Evolutionary conservation across 1,140 invertebrate genomes (phyloP).

Genomic region (Rhopalosiphum maidis): DNA sequence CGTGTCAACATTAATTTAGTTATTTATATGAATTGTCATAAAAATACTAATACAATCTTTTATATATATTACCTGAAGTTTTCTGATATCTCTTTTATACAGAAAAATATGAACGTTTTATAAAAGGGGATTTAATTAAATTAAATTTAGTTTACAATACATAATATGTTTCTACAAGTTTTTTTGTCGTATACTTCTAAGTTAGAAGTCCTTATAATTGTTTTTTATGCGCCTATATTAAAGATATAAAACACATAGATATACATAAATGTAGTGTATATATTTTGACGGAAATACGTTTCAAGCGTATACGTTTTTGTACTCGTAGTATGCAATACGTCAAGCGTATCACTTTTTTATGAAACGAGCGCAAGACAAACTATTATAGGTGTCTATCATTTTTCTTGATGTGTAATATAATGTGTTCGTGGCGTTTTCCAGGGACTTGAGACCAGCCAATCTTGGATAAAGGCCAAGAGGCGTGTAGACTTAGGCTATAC

Average conservation of each 20-base stretch:
- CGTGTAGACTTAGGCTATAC: slow-evolving; percentile 76
- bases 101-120: neutral
- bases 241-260: neutral
- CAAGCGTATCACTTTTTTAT: neutral
- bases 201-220: neutral
- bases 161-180: neutral
- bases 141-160: neutral
- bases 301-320: neutral
- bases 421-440: slow-evolving; percentile 75
- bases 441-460: slow-evolving; percentile 81
- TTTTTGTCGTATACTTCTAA: neutral
- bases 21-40: neutral
- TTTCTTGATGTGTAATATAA: slow-evolving; percentile 94
- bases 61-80: too few species aligned
- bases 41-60: neutral
- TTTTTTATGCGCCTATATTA: neutral
- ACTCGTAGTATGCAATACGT: neutral
- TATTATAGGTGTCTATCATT: slow-evolving; percentile 93
- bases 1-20: neutral
- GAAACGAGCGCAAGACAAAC: slow-evolving; percentile 75
- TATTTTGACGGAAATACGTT: neutral
- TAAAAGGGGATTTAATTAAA: neutral
- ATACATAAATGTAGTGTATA: neutral
- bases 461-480: slow-evolving; percentile 81
- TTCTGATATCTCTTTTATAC: neutral